Base-by-base conservation (phyloP, 2,888 invertebrate species). In the Cyclophora albipunctata region DNA sequence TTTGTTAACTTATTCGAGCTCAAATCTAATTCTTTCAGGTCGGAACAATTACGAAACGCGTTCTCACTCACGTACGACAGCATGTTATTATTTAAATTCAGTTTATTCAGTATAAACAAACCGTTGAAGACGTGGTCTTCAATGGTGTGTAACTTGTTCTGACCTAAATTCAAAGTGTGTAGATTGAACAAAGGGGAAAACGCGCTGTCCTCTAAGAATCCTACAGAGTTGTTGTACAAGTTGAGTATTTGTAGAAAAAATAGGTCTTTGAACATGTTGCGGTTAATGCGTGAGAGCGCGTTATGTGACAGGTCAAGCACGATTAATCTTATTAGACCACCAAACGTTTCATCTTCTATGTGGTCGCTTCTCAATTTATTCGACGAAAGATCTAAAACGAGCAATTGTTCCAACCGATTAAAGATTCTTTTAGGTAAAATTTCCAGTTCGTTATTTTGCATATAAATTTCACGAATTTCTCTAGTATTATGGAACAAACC, bases 131-230 rank as follows among this genome's bases (percentile, higher is more conserved):
- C 90, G 63, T 93, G 92, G 61, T 94, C 92, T 62, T 95, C 94
- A 67, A 96, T 90, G 44, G 93, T 92, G 69, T 93, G 93, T 53
- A 96, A 83, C 59, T 94, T 91, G 78, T 98, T 98, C 76, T 96
- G 94, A 47, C 96, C 95, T 63, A 98, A 85, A 76, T 97, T 96
- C 53, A 98, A 84, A 2, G 96, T 96, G 77, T 96, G 96, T 63
- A 98, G 89, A 81, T 97, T 96, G 83, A 96, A 95, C 47, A 97
- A 90, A 6, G 96, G 95, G 66, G 94, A 84, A 77, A 97, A 97
- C 20, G 96, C 94, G 70, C 95, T 95, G 71, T 95, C 94, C 79
- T 95, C 95, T 61, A 96, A 93, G 69, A 92, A 94, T 33, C 92
- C 93, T 66, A 97, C 94, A 37, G 94, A 93, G 75, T 97, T 97